Evolutionary conservation across 2,113 vertebrate species (phyloP).

Genomic region (Lontra canadensis): DNA sequence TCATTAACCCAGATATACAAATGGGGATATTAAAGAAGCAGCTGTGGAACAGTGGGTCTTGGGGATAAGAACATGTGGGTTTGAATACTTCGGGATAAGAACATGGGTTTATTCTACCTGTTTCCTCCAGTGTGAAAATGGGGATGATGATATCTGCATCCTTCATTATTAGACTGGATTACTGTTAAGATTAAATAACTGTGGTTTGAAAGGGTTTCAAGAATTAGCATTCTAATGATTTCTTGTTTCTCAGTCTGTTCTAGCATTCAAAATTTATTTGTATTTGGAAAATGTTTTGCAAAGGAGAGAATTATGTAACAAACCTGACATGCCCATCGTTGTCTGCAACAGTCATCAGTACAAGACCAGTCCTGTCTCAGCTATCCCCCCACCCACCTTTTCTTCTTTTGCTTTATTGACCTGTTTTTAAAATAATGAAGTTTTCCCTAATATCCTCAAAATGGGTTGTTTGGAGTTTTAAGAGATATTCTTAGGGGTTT

Average conservation of each 20-base stretch:
- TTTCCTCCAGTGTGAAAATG: not conserved
- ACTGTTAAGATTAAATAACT: not conserved
- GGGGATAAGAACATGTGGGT: not conserved
- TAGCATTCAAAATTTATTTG: not conserved
- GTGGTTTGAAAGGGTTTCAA: not conserved
- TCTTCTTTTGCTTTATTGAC: not conserved
- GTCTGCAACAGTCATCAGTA: not conserved
- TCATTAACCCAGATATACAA: not conserved
- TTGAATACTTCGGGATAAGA: not conserved
- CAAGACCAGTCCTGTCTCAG: not conserved
- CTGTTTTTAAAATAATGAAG: not conserved
- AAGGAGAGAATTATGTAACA: not conserved
- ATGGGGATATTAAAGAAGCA: not conserved
- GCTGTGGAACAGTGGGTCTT: not conserved
- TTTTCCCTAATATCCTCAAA: not conserved
- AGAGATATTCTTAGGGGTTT: not conserved
- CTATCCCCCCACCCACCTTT: too few relatives aligned
- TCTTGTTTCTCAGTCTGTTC: not conserved
- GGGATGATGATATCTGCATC: not conserved
- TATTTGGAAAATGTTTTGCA: not conserved
- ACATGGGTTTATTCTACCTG: not conserved
- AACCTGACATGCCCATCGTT: not conserved
- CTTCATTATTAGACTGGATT: not conserved
- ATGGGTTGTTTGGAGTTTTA: not conserved
- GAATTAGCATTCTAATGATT: constrained; percentile 16